Percentiles rank a stretch among this genome's conserved stretches.
Evolutionary conservation across 2,113 vertebrate genomes (phyloP).

Genomic region (Nibea coibor): DNA sequence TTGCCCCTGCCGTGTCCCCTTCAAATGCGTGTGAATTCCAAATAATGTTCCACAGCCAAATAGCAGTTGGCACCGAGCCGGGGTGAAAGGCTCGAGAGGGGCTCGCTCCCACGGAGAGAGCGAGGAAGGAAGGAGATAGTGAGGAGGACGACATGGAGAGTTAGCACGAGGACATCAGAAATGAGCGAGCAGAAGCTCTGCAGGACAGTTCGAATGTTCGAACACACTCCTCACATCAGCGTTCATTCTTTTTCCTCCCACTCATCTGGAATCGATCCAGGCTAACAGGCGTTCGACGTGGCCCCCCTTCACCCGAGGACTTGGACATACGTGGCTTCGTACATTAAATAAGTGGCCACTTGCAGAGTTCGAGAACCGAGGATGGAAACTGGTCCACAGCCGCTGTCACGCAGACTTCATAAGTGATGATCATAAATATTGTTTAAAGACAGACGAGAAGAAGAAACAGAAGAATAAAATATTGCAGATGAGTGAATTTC

Average conservation of each 20-base stretch:
- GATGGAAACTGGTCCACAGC: not conserved
- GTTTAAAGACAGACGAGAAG: not conserved
- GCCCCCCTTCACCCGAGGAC: not conserved
- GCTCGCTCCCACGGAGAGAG: slow-evolving; percentile 61
- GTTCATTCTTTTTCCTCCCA: not conserved
- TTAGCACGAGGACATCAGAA: not conserved
- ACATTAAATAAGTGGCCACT: not conserved
- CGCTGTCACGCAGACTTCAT: not conserved
- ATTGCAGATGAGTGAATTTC: not conserved
- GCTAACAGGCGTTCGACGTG: not conserved
- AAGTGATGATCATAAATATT: not conserved
- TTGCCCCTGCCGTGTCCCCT: slow-evolving; percentile 63
- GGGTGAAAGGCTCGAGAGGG: slow-evolving; percentile 35
- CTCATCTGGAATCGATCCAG: not conserved
- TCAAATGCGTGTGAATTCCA: slow-evolving; percentile 71
- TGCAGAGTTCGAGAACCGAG: not conserved
- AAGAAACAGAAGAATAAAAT: not conserved
- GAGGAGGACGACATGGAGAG: slow-evolving; percentile 4
- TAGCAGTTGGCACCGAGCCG: slow-evolving; percentile 52
- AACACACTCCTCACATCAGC: not conserved
- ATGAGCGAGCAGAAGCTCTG: not conserved
- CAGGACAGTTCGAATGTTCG: not conserved
- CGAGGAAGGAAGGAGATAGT: slow-evolving; percentile 3
- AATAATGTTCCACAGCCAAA: slow-evolving; percentile 71
- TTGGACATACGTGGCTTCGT: not conserved